Evolutionary conservation across 2,797 vertebrate genomes (phyloP), one percentile per base, ranked within the genome.

Genomic region (Phrynocephalus vlangalii): DNA sequence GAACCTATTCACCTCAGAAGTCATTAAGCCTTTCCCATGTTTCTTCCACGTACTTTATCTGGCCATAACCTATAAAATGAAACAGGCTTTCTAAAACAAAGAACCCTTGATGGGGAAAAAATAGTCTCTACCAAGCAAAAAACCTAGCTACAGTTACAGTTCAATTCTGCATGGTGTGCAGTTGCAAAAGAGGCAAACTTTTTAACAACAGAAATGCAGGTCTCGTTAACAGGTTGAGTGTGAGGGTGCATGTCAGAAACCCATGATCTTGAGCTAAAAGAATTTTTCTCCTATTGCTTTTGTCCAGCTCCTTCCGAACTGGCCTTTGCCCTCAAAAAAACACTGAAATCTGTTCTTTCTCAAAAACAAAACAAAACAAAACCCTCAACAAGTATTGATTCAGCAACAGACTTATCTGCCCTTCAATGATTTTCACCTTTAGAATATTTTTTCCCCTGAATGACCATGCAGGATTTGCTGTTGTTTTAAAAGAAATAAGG

Each of bases 261-360:
- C 80, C 82, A 30, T 82, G 38, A 76, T 88, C 89, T 67, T 44
- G 71, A 77, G 87, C 44, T 89, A 90, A 83, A 67, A 10, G 48
- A 89, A 86, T 38, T 82, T 15, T 18, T 73, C 71, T 92, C 85
- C 52, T 56, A 13, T 13, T 52, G 8, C 52, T 56, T 56, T 56
- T 56, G 52, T 56, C 52, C 52, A 56, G 52, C 52, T 56, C 52
- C 52, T 56, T 56, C 52, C 52, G 8, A 56, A 56, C 52, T 56
- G 52, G 52, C 52, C 15, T 56, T 13, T 56, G 11, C 6, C 52
- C 52, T 56, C 1, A 56, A 56, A 56, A 13, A 33, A 33, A 33
- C 52, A 56, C 3, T 56, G 52, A 56, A 56, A 56, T 56, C 52
- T 56, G 52, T 56, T 56, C 52, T 56, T 56, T 56, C 52, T 56